Evolutionary conservation across 2,797 vertebrate genomes (phyloP).

Genomic region (Galaxias olidus): DNA sequence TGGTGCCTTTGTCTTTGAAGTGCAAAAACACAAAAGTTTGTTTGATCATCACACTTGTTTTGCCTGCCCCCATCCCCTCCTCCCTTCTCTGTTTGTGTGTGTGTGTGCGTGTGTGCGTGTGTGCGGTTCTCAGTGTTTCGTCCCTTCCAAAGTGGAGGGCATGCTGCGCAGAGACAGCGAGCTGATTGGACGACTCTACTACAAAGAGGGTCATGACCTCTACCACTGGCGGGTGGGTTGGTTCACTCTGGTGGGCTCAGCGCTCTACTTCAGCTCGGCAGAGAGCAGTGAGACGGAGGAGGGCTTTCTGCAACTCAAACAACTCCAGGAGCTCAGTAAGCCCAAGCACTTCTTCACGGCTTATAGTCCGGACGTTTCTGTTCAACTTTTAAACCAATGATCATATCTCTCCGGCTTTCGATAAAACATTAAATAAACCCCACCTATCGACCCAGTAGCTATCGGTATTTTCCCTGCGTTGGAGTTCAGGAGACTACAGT

Average conservation of each 20-base stretch:
- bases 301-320: conserved; percentile 85
- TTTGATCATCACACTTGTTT: neutral
- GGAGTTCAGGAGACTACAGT: too few species aligned
- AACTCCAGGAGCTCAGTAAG: conserved; percentile 96
- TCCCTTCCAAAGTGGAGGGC: conserved; percentile 79
- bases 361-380: too few species aligned
- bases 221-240: conserved; percentile 92
- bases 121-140: conserved; percentile 75
- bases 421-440: too few species aligned
- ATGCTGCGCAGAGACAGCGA: conserved; percentile 81
- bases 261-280: conserved; percentile 83
- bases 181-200: conserved; percentile 88
- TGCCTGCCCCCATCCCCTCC: too few species aligned
- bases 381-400: neutral
- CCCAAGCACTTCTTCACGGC: too few species aligned
- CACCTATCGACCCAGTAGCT: too few species aligned
- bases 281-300: conserved; percentile 74
- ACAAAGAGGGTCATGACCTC: conserved; percentile 91
- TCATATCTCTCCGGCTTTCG: neutral
- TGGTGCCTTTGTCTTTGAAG: neutral
- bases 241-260: conserved; percentile 87
- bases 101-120: neutral
- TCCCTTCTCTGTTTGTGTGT: neutral
- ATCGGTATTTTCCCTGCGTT: too few species aligned
- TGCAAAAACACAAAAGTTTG: neutral